These are phyloP conservation scores for Orchesella flavescens DNA, from an alignment of 2,888 invertebrate species.

Conservation along the genomic window DNA sequence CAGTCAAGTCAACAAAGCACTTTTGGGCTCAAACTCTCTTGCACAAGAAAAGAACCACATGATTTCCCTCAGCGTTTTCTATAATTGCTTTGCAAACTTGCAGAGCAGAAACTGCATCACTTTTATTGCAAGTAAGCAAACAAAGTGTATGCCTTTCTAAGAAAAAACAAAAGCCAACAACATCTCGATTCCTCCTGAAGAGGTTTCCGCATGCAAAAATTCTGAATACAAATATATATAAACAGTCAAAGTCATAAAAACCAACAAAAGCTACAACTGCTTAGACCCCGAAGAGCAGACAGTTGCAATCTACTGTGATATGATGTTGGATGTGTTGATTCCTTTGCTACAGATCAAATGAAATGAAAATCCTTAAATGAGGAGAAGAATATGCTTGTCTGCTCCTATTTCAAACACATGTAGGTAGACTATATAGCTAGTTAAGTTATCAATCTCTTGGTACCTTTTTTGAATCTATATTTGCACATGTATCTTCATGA, in stretches of 20 bases:
- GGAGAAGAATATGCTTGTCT: conserved; percentile 8
- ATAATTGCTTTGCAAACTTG: conserved; percentile 22
- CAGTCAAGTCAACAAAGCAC: too few relatives aligned
- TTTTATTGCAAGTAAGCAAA: not conserved
- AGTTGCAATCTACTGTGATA: too few relatives aligned
- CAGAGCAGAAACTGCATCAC: not conserved
- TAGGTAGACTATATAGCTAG: not conserved
- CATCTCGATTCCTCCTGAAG: not conserved
- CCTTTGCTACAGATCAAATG: not conserved
- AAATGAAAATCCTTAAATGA: conserved; percentile 19
- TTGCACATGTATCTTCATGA: too few relatives aligned
- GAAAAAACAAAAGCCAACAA: not conserved
- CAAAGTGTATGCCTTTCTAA: too few relatives aligned
- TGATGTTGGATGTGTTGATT: too few relatives aligned
- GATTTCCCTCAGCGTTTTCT: not conserved
- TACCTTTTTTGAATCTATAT: too few relatives aligned
- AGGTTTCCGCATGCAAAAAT: not conserved
- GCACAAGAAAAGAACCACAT: too few relatives aligned
- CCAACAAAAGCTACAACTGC: not conserved
- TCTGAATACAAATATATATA: conserved; percentile 20
- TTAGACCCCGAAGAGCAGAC: not conserved
- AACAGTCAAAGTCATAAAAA: too few relatives aligned
- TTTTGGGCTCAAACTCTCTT: too few relatives aligned
- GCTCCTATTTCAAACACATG: not conserved
- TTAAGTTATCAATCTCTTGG: too few relatives aligned